Conservation (phyloP, 2,113 vertebrate species). For the Antechinus flavipes region DNA sequence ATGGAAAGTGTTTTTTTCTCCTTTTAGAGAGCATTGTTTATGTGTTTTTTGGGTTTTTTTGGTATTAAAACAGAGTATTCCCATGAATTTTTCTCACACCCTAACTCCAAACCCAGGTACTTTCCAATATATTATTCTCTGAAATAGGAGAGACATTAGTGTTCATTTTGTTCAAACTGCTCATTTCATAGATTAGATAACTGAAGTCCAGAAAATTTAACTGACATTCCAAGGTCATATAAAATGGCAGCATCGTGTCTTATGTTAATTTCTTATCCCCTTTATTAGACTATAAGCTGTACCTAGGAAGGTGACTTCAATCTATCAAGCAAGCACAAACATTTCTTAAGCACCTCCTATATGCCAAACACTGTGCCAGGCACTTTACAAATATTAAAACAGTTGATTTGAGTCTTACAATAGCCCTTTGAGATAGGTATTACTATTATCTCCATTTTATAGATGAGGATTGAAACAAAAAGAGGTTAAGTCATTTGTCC, state of each 20-base stretch:
- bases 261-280: background rate
- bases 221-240: background rate
- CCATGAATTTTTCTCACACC: background rate
- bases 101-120: background rate
- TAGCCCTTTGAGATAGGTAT: no score
- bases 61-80: background rate
- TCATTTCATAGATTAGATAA: background rate
- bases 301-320: background rate
- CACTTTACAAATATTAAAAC: no score
- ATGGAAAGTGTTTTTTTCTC: background rate
- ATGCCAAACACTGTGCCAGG: no score
- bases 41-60: background rate
- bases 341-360: background rate
- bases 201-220: background rate
- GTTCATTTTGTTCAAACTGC: background rate
- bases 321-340: background rate
- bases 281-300: background rate
- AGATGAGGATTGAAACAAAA: no score
- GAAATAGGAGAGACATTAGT: background rate
- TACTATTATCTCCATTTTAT: no score
- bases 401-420: no score
- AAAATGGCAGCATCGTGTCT: background rate
- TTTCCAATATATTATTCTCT: background rate
- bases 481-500: background rate
- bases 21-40: background rate